Conservation (phyloP, 64 coral and sea anemone species). For the Porites australiensis region DNA sequence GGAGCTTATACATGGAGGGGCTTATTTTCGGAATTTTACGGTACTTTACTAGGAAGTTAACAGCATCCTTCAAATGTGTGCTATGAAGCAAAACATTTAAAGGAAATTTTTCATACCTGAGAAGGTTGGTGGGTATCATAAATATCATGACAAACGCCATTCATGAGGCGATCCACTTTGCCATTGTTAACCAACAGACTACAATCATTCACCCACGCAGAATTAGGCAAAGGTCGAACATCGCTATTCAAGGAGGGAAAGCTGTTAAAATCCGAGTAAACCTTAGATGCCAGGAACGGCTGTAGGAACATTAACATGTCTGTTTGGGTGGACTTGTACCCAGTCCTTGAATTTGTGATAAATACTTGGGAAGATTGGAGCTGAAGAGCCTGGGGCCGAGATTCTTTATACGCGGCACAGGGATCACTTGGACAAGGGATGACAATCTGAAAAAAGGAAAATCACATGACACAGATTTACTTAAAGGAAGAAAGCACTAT, state of each 20-base stretch:
- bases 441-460: conserved; percentile 54
- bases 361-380: conserved; percentile 87
- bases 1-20: too few relatives aligned
- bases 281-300: conserved; percentile 36
- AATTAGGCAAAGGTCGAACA: conserved; percentile 75
- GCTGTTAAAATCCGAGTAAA: conserved; percentile 65
- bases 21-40: too few relatives aligned
- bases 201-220: conserved; percentile 91
- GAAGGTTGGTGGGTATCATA: conserved; percentile 55
- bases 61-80: neutral
- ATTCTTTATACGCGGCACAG: conserved; percentile 80
- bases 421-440: conserved; percentile 90
- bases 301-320: conserved; percentile 93
- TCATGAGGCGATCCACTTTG: conserved; percentile 55
- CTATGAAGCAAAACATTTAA: too few relatives aligned
- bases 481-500: too few relatives aligned
- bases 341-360: conserved; percentile 92
- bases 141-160: conserved; percentile 51
- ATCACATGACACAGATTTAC: neutral
- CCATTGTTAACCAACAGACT: conserved; percentile 67
- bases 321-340: conserved; percentile 83
- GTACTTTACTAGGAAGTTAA: neutral
- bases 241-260: conserved; percentile 80
- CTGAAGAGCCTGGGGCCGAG: conserved; percentile 90
- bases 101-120: conserved; percentile 48